Evolutionary conservation across 2,113 vertebrate genomes (phyloP), one percentile per base, ranked within the genome.

Genomic region (Ariopsis seemanni): DNA sequence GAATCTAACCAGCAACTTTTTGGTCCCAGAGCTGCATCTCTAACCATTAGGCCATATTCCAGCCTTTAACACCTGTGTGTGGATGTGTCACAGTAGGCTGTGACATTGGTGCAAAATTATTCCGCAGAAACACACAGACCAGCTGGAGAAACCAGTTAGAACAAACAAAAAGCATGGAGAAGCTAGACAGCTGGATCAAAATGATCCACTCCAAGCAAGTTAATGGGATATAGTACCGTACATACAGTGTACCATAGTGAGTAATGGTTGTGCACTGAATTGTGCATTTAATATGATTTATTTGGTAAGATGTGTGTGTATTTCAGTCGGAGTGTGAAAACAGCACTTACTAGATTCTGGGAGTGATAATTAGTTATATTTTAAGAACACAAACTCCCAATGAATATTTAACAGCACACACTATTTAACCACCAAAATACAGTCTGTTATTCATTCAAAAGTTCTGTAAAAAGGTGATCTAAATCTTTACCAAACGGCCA

Each of bases 361-460:
- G 82, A 93, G 92, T 84, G 91, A 92, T 95, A 95, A 95, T 95
- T 94, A 95, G 94, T 90, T 93, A 93, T 95, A 94, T 95, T 95
- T 95, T 95, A 94, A 94, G 91, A 94, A 93, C 92, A 92, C 90
- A 92, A 93, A 89, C 86, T 87, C 34, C 7, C 74, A 92, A 94
- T 95, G 94, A 95, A 95, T 94, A 94, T 94, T 94, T 92, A 93
- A 91, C 92, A 94, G 91, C 91, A 86, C 57, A 79, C 88, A 92
- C 88, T 88, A 85, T 90, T 91, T 88, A 92, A 89, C 86, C 89
- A 91, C 89, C 91, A 91, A 92, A 92, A 92, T 88, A 89, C 88
- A 86, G 90, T 88, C 85, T 88, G 84, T 88, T 89, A 92, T 89
- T 85, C 90, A 90, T 91, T 92, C 89, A 87, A 87, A 85, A 67